phyloP scores from a whole-genome alignment of 2,888 invertebrate species.

The Antheraea yamamai region DNA sequence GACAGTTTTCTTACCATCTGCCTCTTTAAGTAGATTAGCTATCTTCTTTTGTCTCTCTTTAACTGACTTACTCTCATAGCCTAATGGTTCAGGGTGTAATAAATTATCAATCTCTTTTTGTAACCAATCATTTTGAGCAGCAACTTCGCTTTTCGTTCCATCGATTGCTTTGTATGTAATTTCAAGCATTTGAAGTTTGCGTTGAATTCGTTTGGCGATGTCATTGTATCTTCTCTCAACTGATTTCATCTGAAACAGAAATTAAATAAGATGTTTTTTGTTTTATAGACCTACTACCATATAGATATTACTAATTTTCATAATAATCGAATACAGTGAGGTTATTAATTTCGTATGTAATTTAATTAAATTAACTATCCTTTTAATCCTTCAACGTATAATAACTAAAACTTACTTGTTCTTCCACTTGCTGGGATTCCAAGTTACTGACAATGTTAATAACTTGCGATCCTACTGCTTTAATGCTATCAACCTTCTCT shows the following conservation, averaged over 20 bases:
- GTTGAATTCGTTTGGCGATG: slow-evolving; percentile 90
- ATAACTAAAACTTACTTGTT: slow-evolving; percentile 81
- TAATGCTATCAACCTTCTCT: slow-evolving; percentile 87
- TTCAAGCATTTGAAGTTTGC: slow-evolving; percentile 91
- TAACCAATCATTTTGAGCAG: slow-evolving; percentile 90
- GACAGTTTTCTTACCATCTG: slow-evolving; percentile 91
- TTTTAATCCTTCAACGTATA: too few species aligned
- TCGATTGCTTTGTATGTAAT: slow-evolving; percentile 92
- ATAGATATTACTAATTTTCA: not conserved
- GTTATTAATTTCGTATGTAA: too few species aligned
- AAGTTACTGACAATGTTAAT: slow-evolving; percentile 92
- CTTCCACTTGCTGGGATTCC: slow-evolving; percentile 95
- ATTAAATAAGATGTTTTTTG: not conserved
- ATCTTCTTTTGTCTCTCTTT: slow-evolving; percentile 88
- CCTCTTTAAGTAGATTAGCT: slow-evolving; percentile 90
- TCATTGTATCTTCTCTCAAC: slow-evolving; percentile 93
- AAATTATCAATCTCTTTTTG: slow-evolving; percentile 87
- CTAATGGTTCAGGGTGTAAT: slow-evolving; percentile 85
- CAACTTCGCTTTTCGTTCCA: slow-evolving; percentile 90
- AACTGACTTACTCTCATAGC: slow-evolving; percentile 89
- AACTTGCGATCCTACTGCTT: slow-evolving; percentile 86
- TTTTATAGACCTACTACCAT: not conserved
- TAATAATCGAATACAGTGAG: too few species aligned
- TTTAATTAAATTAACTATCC: not conserved
- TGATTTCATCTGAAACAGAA: slow-evolving; percentile 85